phyloP scores from a whole-genome alignment of 2,888 invertebrate genomes.

The Ferrisia virgata region DNA sequence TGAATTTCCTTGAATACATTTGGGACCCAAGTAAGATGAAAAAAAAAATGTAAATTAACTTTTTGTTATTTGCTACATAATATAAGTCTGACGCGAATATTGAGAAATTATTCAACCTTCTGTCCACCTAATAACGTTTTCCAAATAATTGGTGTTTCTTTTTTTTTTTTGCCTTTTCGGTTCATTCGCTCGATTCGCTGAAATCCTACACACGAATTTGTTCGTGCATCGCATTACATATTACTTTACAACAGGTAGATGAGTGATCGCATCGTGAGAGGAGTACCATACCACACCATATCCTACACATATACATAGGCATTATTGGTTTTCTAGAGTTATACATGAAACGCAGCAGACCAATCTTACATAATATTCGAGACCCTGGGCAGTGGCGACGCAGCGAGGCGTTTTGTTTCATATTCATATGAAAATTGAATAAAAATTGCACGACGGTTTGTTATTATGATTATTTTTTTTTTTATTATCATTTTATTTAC shows the following conservation, averaged over 20 bases:
- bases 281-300: background rate
- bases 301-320: background rate
- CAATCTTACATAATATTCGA: background rate
- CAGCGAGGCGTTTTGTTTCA: background rate
- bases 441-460: background rate
- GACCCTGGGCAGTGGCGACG: background rate
- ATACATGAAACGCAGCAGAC: background rate
- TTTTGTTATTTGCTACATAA: background rate
- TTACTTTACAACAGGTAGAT: background rate
- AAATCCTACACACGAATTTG: background rate
- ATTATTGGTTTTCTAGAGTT: background rate
- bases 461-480: too few relatives aligned
- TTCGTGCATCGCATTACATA: background rate
- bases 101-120: slow-evolving; percentile 3
- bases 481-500: background rate
- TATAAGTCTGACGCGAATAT: background rate
- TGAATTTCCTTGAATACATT: too few relatives aligned
- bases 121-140: slow-evolving; percentile 17
- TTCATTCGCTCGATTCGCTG: background rate
- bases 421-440: background rate
- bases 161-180: background rate
- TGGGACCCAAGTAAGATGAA: too few relatives aligned
- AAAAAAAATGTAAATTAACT: background rate
- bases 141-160: background rate
- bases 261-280: background rate